A percentile compares a stretch with the other conserved stretches of the same genome.
Conservation (phyloP, 1,140 invertebrate genomes). For the Drosophila seguyi region DNA sequence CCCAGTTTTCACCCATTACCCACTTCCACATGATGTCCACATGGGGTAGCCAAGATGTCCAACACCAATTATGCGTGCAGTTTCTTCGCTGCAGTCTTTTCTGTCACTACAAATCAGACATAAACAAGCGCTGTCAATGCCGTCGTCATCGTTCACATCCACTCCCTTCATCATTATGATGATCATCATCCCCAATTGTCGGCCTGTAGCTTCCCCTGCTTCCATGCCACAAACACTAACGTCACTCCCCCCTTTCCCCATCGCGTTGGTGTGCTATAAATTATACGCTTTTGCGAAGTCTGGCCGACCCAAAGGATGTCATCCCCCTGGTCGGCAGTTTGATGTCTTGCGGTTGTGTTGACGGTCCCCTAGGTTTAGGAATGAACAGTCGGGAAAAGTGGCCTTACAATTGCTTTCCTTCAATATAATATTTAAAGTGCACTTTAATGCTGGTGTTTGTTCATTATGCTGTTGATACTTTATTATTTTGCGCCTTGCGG, state of each 20-base stretch:
- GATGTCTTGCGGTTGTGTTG: slow-evolving; percentile 74
- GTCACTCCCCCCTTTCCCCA: slow-evolving; percentile 7
- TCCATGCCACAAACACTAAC: slow-evolving; percentile 12
- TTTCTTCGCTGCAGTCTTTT: slow-evolving; percentile 19
- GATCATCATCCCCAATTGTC: slow-evolving; percentile 14
- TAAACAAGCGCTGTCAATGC: slow-evolving; percentile 70
- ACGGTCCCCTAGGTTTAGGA: slow-evolving; percentile 29
- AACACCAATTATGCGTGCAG: slow-evolving; percentile 62
- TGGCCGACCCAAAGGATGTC: slow-evolving; percentile 1
- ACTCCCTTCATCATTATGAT: slow-evolving; percentile 14
- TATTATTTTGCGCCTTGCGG: slow-evolving; percentile 38
- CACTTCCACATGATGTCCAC: slow-evolving; percentile 9
- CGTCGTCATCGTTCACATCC: slow-evolving; percentile 17
- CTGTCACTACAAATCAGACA: slow-evolving; percentile 39
- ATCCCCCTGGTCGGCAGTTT: slow-evolving; percentile 37
- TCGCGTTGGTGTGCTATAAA: slow-evolving; percentile 58
- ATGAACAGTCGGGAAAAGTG: slow-evolving; percentile 8
- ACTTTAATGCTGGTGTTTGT: slow-evolving; percentile 46
- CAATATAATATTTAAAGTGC: slow-evolving; percentile 65
- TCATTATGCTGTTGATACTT: slow-evolving; percentile 31
- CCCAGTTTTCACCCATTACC: slow-evolving; percentile 3
- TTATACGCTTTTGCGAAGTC: slow-evolving; percentile 70
- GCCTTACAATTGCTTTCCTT: slow-evolving; percentile 9
- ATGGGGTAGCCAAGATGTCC: slow-evolving; percentile 53
- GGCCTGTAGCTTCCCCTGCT: background rate